A percentile compares a stretch with the other conserved stretches of the same genome.
These are phyloP conservation scores for Spea multiplicata DNA, from an alignment of 2,113 vertebrate species.

Conservation along the genomic window DNA sequence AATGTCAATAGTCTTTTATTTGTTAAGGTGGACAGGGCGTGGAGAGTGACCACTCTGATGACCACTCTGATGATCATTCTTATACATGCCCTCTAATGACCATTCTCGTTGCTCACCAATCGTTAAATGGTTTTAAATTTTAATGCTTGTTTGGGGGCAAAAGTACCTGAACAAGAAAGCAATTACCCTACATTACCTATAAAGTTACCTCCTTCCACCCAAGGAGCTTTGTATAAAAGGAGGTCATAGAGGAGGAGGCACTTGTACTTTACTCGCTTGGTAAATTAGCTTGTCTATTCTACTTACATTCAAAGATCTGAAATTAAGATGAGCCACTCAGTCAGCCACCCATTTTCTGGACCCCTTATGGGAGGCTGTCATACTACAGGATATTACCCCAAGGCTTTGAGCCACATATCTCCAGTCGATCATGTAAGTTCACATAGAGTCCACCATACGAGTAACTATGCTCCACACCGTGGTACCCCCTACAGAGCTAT, in stretches of 20 bases:
- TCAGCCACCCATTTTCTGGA: not conserved
- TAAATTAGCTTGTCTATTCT: not conserved
- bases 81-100: too few species aligned
- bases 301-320: not conserved
- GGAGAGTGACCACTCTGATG: too few species aligned
- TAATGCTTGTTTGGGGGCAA: too few species aligned
- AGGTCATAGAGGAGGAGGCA: not conserved
- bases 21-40: too few species aligned
- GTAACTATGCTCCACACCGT: not conserved
- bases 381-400: not conserved
- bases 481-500: conserved; percentile 56
- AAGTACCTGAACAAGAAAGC: not conserved
- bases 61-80: too few species aligned
- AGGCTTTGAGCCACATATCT: not conserved
- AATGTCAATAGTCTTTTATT: too few species aligned
- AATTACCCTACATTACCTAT: not conserved
- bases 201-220: not conserved
- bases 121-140: too few species aligned
- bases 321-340: not conserved
- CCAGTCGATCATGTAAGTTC: not conserved
- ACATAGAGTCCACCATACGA: not conserved
- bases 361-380: not conserved
- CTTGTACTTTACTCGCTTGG: not conserved
- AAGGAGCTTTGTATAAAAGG: not conserved
- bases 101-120: too few species aligned